Evolutionary conservation across 2,797 vertebrate species (phyloP).

Genomic region (Lutjanus argentimaculatus): DNA sequence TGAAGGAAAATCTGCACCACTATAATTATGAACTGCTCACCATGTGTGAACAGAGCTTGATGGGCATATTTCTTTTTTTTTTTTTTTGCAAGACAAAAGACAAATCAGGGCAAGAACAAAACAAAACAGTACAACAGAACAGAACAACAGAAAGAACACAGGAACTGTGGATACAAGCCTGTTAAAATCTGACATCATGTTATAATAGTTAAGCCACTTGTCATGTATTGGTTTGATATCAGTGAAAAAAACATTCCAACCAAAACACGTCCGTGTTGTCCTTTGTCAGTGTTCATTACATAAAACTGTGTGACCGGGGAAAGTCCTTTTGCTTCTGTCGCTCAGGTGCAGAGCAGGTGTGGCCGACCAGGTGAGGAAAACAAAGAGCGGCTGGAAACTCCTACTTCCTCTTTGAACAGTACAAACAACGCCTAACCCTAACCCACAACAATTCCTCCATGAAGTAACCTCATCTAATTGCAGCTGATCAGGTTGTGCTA

Average conservation of each 20-base stretch:
- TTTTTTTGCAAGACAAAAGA: no score
- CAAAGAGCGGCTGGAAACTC: slow-evolving; percentile 31
- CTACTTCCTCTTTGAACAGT: slow-evolving; percentile 33
- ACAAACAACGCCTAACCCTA: neutral
- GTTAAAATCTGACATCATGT: no score
- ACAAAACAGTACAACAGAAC: no score
- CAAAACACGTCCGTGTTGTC: no score
- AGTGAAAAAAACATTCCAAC: no score
- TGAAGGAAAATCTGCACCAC: neutral
- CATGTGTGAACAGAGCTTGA: neutral
- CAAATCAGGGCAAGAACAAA: no score
- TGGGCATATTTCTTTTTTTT: neutral
- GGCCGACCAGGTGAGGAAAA: neutral
- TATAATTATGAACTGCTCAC: no score
- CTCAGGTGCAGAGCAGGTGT: neutral
- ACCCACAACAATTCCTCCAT: fast-evolving
- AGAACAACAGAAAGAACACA: no score
- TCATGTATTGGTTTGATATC: no score
- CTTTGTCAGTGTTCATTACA: neutral
- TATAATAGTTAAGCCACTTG: no score
- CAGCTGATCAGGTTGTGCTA: neutral
- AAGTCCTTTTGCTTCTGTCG: slow-evolving; percentile 3
- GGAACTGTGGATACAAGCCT: no score
- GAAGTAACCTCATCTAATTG: neutral
- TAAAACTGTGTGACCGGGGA: neutral